Conservation (phyloP, 2,888 invertebrate genomes). For the Augiades crinisus region DNA sequence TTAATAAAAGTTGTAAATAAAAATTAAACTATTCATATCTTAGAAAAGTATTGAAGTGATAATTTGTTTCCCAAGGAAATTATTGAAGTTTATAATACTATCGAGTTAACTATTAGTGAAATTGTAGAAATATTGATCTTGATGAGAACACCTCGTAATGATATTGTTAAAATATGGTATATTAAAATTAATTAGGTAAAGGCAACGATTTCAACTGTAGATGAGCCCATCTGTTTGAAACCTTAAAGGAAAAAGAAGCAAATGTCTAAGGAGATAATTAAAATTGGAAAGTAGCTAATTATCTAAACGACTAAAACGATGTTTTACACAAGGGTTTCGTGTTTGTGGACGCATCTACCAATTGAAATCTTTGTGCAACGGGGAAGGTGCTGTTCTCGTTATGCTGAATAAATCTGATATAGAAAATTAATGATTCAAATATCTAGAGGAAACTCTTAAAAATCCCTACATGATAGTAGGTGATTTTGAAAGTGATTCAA, state of each 20-base stretch:
- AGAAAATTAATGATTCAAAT: conserved; percentile 28
- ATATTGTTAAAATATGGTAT: conserved; percentile 28
- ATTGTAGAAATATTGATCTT: conserved; percentile 52
- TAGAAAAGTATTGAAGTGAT: conserved; percentile 75
- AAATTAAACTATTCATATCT: conserved; percentile 75
- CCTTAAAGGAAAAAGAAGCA: too few species aligned
- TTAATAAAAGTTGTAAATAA: conserved; percentile 64
- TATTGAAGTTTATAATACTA: conserved; percentile 71
- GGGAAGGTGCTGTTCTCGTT: conserved; percentile 33
- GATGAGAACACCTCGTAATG: conserved; percentile 41
- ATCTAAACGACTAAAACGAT: too few species aligned
- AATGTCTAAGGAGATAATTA: too few species aligned
- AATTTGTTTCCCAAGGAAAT: conserved; percentile 78
- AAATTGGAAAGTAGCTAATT: too few species aligned
- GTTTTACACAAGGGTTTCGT: too few species aligned
- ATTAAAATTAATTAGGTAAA: conserved; percentile 30
- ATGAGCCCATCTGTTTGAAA: too few species aligned
- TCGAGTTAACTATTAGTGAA: conserved; percentile 71
- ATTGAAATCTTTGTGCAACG: too few species aligned
- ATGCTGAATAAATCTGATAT: conserved; percentile 30
- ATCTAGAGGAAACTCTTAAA: conserved; percentile 22
- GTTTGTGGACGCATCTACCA: too few species aligned
- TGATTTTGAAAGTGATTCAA: conserved; percentile 21
- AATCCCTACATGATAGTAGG: conserved; percentile 18
- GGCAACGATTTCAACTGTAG: too few species aligned